Evolutionary conservation across 2,888 invertebrate species (phyloP).

Genomic region (Pachliopta kotzebuea): DNA sequence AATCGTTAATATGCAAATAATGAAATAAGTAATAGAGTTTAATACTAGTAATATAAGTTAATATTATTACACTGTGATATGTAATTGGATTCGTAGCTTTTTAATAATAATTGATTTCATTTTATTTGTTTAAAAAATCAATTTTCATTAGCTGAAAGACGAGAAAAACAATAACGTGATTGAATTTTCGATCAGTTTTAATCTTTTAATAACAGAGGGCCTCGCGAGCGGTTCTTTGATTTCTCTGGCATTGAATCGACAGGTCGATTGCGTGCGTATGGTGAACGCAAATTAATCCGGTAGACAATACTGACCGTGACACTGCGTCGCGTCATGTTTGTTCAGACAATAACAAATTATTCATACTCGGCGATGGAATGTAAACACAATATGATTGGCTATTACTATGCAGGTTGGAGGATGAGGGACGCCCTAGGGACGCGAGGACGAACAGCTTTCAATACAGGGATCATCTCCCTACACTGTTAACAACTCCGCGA

Average conservation of each 20-base stretch:
- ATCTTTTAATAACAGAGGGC: conserved; percentile 55
- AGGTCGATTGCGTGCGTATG: conserved; percentile 49
- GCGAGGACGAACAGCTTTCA: conserved; percentile 41
- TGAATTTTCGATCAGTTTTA: conserved; percentile 64
- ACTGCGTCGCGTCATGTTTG: conserved; percentile 61
- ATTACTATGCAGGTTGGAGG: conserved; percentile 71
- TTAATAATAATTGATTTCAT: conserved; percentile 8
- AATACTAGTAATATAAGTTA: no score
- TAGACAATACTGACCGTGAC: conserved; percentile 73
- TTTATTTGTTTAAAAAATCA: conserved; percentile 22
- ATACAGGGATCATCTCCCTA: conserved; percentile 66
- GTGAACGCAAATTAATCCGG: conserved; percentile 69
- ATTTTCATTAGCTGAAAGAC: conserved; percentile 38
- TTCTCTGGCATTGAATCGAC: conserved; percentile 54
- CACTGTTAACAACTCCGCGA: conserved; percentile 70
- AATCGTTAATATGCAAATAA: no score
- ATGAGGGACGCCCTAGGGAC: conserved; percentile 55
- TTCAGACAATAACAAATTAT: conserved; percentile 79
- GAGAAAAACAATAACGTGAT: conserved; percentile 54
- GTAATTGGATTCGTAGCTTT: conserved; percentile 12
- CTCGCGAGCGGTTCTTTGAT: conserved; percentile 62
- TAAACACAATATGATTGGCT: conserved; percentile 81
- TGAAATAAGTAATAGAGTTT: no score
- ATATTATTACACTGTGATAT: not conserved
- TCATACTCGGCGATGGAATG: conserved; percentile 79